Evolutionary conservation across 2,888 invertebrate species (phyloP).

Genomic region (Scaptomyza caliginosa): DNA sequence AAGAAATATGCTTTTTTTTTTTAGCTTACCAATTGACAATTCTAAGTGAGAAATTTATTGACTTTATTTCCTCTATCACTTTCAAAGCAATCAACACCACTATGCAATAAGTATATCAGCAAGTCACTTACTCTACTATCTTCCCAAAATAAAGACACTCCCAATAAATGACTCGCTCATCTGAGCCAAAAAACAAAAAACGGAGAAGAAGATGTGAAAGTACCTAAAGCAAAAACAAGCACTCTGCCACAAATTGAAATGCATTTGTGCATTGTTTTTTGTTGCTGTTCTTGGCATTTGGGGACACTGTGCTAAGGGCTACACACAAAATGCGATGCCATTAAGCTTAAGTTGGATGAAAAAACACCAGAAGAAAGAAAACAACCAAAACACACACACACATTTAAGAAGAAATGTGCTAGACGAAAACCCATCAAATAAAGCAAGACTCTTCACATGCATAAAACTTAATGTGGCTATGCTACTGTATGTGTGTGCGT

Average conservation of each 20-base stretch:
- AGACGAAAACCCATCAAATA: conserved; percentile 67
- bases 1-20: too few relatives aligned
- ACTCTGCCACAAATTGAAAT: neutral
- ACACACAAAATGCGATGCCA: conserved; percentile 62
- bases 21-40: too few relatives aligned
- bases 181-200: neutral
- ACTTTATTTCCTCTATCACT: too few relatives aligned
- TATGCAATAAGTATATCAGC: neutral
- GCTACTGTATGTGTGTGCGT: conserved; percentile 3
- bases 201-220: neutral
- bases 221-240: neutral
- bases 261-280: neutral
- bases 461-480: conserved; percentile 55
- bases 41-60: too few relatives aligned
- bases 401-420: conserved; percentile 32
- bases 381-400: neutral
- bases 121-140: neutral
- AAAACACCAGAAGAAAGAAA: conserved; percentile 4
- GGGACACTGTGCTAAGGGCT: conserved; percentile 55
- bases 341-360: conserved; percentile 69
- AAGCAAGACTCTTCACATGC: conserved; percentile 68
- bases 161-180: neutral
- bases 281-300: neutral
- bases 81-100: too few relatives aligned
- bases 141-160: neutral